Percentiles rank a stretch among this genome's conserved stretches.
These are phyloP conservation scores for Hydrotaea cyrtoneurina DNA, from an alignment of 2,888 invertebrate species.

Conservation along the genomic window DNA sequence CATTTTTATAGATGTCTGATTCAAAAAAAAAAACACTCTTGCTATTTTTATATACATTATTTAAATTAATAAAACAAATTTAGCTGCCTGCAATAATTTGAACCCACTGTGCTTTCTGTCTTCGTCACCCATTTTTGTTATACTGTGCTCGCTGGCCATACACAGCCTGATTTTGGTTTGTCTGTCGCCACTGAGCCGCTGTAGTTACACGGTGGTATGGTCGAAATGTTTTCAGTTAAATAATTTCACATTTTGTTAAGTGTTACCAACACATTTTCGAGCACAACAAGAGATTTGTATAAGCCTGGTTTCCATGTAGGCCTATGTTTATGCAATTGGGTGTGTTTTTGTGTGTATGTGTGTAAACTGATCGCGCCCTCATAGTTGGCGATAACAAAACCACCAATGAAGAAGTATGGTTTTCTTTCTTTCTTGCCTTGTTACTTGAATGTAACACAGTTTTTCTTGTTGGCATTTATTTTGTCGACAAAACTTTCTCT, in stretches of 20 bases:
- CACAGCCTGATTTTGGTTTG: conserved; percentile 29
- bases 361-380: conserved; percentile 75
- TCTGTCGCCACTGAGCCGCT: conserved; percentile 9
- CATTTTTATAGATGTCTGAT: too few relatives aligned
- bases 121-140: neutral
- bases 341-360: conserved; percentile 38
- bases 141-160: conserved; percentile 19
- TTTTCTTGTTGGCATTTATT: conserved; percentile 38
- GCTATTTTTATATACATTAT: too few relatives aligned
- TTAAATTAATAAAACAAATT: too few relatives aligned
- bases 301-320: conserved; percentile 40
- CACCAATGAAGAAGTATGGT: conserved; percentile 70
- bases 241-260: conserved; percentile 48
- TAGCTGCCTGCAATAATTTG: too few relatives aligned
- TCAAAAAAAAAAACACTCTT: too few relatives aligned
- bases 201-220: conserved; percentile 74
- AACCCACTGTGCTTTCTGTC: neutral
- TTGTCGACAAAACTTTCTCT: conserved; percentile 73
- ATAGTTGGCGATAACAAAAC: conserved; percentile 76
- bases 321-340: conserved; percentile 59
- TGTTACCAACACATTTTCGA: conserved; percentile 23
- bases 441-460: neutral
- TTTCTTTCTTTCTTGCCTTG: neutral
- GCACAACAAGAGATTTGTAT: conserved; percentile 1
- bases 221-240: conserved; percentile 64